Evolutionary conservation across 92 coral and sea anemone genomes (phyloP), one percentile per base, ranked within the genome.

Genomic region (Epizoanthus scotinus): DNA sequence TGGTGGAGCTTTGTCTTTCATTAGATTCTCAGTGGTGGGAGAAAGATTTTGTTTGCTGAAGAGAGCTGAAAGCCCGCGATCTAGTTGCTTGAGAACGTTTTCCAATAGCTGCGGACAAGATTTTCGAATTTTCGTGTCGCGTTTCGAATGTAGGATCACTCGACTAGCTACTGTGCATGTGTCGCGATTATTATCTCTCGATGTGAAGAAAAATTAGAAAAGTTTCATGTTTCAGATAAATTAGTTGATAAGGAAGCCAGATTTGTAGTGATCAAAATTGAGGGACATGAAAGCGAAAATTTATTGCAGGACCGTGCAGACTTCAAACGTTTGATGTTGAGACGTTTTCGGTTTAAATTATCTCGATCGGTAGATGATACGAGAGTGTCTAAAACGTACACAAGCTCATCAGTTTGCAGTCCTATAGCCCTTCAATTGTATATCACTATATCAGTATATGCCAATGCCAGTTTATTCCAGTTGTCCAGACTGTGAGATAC

Each of bases 1-100:
- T 71, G 62, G 22, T 5, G 5, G 55, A 50, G 28, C 42, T 20
- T 22, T 71, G n/a, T 19, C 47, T 68, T 53, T 15, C 63, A 50
- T 71, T 60, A 53, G 49, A 71, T 50, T 29, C 1, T 47, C 24
- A 5, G 38, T 53, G 56, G 53, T 71, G 52, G 15, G 52, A 15
- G 61, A 24, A 52, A 27, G 26, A 71, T 53, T 34, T 52, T 52
- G 59, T 71, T 71, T 53, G 78, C 78, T 71, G 78, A 71, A 71
- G 78, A 50, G 78, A 71, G 78, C 78, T 71, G 78, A 71, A 71
- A 53, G 61, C 44, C 57, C 25, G 49, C 52, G 52, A 44, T 71
- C 55, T 50, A 50, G 78, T 71, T 70, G n/a, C 53, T n/a, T 10
- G 36, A 71, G 29, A 71, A 71, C 58, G 27, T 53, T 25, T 71